A percentile compares a stretch with the other conserved stretches of the same genome.
These are phyloP conservation scores for Heteropelma amictum DNA, from an alignment of 2,888 invertebrate species.

Conservation along the genomic window DNA sequence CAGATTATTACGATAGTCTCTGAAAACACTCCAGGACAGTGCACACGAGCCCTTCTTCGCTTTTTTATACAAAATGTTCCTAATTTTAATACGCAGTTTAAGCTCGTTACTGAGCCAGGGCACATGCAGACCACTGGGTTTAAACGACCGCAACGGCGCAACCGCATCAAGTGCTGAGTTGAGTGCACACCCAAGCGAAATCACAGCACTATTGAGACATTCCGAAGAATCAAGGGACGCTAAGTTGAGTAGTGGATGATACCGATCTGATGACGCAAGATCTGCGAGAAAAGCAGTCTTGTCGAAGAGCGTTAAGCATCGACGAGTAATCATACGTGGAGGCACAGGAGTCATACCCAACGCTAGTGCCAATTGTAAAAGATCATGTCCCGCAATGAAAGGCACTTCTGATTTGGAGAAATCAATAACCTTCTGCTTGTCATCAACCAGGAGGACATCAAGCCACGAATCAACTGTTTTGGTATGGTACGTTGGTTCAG, in stretches of 20 bases:
- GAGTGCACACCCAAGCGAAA: background rate
- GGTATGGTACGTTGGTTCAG: constrained; percentile 2
- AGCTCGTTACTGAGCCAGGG: background rate
- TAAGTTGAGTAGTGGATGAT: too few species aligned
- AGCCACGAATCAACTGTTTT: background rate
- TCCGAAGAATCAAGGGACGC: background rate
- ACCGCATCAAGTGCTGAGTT: background rate
- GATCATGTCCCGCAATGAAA: constrained; percentile 28
- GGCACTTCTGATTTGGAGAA: constrained; percentile 2
- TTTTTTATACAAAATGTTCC: background rate
- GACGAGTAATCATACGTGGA: background rate
- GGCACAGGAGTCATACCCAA: background rate
- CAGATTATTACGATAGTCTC: background rate
- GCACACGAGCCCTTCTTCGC: constrained; percentile 2
- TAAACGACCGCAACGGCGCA: background rate
- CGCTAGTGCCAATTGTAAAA: background rate
- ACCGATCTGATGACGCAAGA: background rate
- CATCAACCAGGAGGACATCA: constrained; percentile 10
- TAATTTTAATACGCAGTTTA: background rate
- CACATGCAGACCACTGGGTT: background rate
- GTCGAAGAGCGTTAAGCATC: background rate
- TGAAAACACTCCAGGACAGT: background rate
- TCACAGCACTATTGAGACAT: background rate
- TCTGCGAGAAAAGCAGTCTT: background rate
- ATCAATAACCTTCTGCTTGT: background rate